Percentiles rank a stretch among this genome's conserved stretches.
phyloP scores from a whole-genome alignment of 1,140 invertebrate species.

The Aphaenogaster ashmeadi region DNA sequence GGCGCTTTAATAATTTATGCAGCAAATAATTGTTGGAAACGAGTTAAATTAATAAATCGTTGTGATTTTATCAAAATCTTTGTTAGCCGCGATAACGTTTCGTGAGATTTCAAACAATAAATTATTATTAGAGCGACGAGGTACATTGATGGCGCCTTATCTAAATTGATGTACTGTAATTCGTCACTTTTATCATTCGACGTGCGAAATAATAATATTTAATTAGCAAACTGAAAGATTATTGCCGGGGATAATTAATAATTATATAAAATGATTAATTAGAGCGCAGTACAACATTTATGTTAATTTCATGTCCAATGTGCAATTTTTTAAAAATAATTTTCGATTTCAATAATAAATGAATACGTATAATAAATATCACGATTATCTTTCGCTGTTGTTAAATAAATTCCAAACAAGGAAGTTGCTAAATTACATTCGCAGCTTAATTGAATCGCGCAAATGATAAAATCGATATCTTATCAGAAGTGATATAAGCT shows the following conservation, averaged over 20 bases:
- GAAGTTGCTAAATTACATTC: constrained; percentile 54
- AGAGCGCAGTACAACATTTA: constrained; percentile 12
- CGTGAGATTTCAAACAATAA: constrained; percentile 18
- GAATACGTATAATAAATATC: constrained; percentile 35
- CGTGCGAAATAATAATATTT: constrained; percentile 31
- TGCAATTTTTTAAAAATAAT: constrained; percentile 12
- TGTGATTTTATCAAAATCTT: constrained; percentile 8
- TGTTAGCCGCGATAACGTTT: not conserved
- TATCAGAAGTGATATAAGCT: constrained; percentile 37
- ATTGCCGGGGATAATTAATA: constrained; percentile 38
- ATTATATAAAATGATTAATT: constrained; percentile 35
- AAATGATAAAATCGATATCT: constrained; percentile 64
- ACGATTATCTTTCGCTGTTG: constrained; percentile 27
- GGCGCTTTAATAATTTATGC: constrained; percentile 33
- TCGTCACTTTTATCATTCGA: constrained; percentile 16
- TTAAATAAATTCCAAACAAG: constrained; percentile 54
- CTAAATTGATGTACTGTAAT: constrained; percentile 21
- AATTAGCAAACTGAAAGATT: constrained; percentile 50
- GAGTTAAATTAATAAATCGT: constrained; percentile 31
- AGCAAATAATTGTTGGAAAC: not conserved
- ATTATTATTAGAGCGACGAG: constrained; percentile 28
- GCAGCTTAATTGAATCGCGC: constrained; percentile 46
- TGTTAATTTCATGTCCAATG: constrained; percentile 23
- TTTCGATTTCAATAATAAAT: constrained; percentile 38
- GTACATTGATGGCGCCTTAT: not conserved